A percentile compares a stretch with the other conserved stretches of the same genome.
Evolutionary conservation across 2,113 vertebrate genomes (phyloP).

Genomic region (Triplophysa dalaica): DNA sequence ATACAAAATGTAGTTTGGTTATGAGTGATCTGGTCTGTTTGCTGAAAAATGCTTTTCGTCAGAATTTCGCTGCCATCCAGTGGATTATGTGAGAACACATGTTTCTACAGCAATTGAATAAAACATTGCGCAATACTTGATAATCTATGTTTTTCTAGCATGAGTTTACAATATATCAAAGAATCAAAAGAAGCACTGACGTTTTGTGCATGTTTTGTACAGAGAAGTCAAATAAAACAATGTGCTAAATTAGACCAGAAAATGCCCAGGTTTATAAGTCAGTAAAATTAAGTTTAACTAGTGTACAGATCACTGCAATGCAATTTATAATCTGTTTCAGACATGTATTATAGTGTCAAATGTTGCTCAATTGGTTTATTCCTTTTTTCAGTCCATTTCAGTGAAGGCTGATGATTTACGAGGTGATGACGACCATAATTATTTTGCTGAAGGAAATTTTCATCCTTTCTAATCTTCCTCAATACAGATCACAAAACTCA

Average conservation of each 20-base stretch:
- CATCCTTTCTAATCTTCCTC: not conserved
- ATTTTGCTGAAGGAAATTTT: conserved; percentile 7
- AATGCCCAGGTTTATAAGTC: too few relatives aligned
- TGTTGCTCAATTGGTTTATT: not conserved
- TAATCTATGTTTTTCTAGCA: too few relatives aligned
- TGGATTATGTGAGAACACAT: conserved; percentile 24
- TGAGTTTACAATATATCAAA: too few relatives aligned
- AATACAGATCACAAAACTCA: conserved; percentile 60
- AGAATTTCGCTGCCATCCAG: conserved; percentile 47
- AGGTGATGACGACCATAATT: not conserved
- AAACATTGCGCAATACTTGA: too few relatives aligned
- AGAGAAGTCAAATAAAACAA: too few relatives aligned
- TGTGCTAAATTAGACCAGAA: too few relatives aligned
- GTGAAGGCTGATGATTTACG: not conserved
- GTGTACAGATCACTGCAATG: too few relatives aligned
- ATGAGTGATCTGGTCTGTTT: not conserved
- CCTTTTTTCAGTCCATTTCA: not conserved
- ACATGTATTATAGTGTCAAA: too few relatives aligned
- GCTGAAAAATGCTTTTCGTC: not conserved
- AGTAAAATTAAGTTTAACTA: too few relatives aligned
- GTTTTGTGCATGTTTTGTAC: too few relatives aligned
- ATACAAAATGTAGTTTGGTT: not conserved
- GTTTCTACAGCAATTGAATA: not conserved
- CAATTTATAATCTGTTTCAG: too few relatives aligned
- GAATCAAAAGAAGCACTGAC: too few relatives aligned